A percentile compares a stretch with the other conserved stretches of the same genome.
Conservation (phyloP, 2,113 vertebrate genomes). For the Mobula birostris region DNA sequence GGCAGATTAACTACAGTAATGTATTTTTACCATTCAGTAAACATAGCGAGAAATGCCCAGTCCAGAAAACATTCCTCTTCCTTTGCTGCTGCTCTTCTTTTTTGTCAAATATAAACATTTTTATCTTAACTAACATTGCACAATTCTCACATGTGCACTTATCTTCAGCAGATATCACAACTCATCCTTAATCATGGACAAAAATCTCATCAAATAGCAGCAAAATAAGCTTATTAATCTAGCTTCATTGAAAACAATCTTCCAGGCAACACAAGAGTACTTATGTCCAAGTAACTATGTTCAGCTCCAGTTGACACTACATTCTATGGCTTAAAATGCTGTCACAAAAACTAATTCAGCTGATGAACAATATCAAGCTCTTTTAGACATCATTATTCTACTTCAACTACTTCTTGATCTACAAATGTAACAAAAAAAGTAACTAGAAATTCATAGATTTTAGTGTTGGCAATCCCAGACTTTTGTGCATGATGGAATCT, state of each 20-base stretch:
- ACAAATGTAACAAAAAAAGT: not conserved
- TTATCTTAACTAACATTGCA: not conserved
- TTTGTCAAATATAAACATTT: not conserved
- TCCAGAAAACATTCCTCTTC: not conserved
- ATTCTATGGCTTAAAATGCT: conserved; percentile 12
- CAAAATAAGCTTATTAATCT: conserved; percentile 37
- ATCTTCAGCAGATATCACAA: conserved; percentile 13
- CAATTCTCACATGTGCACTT: conserved; percentile 6
- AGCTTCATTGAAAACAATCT: conserved; percentile 30
- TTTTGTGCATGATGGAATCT: not conserved
- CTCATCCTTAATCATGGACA: conserved; percentile 26
- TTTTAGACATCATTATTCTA: not conserved
- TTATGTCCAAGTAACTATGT: conserved; percentile 9
- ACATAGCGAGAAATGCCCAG: too few species aligned
- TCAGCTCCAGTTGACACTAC: not conserved
- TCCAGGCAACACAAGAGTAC: conserved; percentile 3
- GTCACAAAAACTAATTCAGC: conserved; percentile 31
- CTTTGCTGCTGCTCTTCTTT: not conserved
- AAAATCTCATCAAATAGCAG: conserved; percentile 33
- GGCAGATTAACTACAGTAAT: too few species aligned
- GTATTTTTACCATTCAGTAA: not conserved
- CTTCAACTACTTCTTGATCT: not conserved
- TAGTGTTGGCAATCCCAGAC: not conserved
- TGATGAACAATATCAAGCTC: not conserved
- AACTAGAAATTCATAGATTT: not conserved